Base-by-base conservation (phyloP, 1,140 invertebrate genomes). In the Bombus polaris region DNA sequence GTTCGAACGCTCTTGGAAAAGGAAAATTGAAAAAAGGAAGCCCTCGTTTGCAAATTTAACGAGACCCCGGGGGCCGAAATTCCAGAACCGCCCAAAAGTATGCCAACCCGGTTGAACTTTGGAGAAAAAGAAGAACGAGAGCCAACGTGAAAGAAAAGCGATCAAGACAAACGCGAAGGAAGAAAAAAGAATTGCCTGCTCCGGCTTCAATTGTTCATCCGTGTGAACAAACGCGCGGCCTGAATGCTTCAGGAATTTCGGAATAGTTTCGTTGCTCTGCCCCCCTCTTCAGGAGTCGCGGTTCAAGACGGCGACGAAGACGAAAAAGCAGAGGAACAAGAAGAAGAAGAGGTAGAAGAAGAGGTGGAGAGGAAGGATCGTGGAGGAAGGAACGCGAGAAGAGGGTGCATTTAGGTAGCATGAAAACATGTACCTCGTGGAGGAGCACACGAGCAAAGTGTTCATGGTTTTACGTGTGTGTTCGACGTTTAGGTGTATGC, bases 361-460 rank as follows among this genome's bases (percentile, higher is more conserved):
- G 77, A 25, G 47, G 18, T 2, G 47, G 47, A 39, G 35, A 2
- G n/a, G 25, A 44, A 79, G 37, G 39, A 57, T 13, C 12, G 57
- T 42, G 57, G 28, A 70, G n/a, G 57, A 44, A 73, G 70, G 57
- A 82, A 66, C 57, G 84, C 57, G 25, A 75, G 66, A 71, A 81
- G 79, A 88, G 87, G 87, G 79, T 88, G 84, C 81, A 81, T 82
- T 76, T 81, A 81, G 72, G 83, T 53, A 81, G 72, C 35, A 85
- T 68, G 83, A 85, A 81, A 82, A 82, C 80, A 57, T 70, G 65
- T 71, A 68, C 32, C 65, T 68, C 53, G 44, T 32, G 70, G 72
- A 76, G 74, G n/a, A 66, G 57, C 59, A 59, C 65, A 70, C 57
- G 25, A 59, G 37, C 57, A 32, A 65, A 65, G 15, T 65, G 75